These are phyloP conservation scores for Aulostomus chinensis DNA, from an alignment of 2,797 vertebrate genomes.

Conservation along the genomic window DNA sequence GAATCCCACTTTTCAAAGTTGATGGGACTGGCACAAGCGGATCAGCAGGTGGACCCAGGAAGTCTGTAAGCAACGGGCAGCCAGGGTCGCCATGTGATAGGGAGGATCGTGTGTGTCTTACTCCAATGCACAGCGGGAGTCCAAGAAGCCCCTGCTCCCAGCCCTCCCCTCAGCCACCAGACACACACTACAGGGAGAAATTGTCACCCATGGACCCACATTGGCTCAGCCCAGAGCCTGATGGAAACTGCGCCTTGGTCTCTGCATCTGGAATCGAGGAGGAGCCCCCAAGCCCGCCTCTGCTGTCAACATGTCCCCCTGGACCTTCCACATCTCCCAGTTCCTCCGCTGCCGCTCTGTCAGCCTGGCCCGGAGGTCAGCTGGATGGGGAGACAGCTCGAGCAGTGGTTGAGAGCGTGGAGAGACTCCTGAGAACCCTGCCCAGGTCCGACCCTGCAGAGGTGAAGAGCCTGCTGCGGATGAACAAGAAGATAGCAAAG, in stretches of 20 bases:
- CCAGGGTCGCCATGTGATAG: slow-evolving; percentile 86
- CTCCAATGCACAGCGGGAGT: slow-evolving; percentile 83
- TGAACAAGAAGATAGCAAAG: slow-evolving; percentile 96
- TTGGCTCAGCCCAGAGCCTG: slow-evolving; percentile 88
- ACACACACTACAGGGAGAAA: slow-evolving; percentile 79
- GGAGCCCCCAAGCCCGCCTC: slow-evolving; percentile 77
- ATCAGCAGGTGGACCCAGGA: slow-evolving; percentile 76
- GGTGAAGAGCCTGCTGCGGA: slow-evolving; percentile 87
- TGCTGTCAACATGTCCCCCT: slow-evolving; percentile 56
- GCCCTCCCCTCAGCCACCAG: slow-evolving; percentile 87
- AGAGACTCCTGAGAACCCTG: slow-evolving; percentile 87
- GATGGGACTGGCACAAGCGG: slow-evolving; percentile 75
- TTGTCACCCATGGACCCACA: slow-evolving; percentile 89
- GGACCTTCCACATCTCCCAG: slow-evolving; percentile 74
- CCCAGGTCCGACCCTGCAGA: slow-evolving; percentile 86
- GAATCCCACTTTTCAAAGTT: slow-evolving; percentile 92
- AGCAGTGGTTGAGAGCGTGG: slow-evolving; percentile 90
- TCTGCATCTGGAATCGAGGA: slow-evolving; percentile 82
- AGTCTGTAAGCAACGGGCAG: slow-evolving; percentile 88
- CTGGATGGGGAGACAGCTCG: slow-evolving; percentile 87
- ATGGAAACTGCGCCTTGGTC: slow-evolving; percentile 67
- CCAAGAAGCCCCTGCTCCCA: slow-evolving; percentile 91
- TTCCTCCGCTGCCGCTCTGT: slow-evolving; percentile 66
- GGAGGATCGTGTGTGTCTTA: slow-evolving; percentile 81
- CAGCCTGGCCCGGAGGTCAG: slow-evolving; percentile 78